Base-by-base conservation (phyloP, 2,888 invertebrate genomes). In the Synergus laeviventris region DNA sequence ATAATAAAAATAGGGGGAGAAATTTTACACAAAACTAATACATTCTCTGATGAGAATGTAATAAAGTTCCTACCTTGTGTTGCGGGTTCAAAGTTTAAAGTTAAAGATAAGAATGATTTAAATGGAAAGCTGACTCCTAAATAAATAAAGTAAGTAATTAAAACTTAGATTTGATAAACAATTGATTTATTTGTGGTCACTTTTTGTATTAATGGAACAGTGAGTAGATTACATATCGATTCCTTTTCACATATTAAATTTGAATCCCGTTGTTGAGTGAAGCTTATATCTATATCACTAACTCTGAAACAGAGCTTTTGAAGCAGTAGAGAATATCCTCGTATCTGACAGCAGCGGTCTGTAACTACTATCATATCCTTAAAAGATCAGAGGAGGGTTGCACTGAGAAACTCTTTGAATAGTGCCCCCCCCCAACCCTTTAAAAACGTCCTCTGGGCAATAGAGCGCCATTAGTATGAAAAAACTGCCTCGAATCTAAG, bases 321-420 rank as follows among this genome's bases (percentile, higher is more conserved):
- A 70, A 49, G 36, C 31, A 70, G 31, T 49, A 31, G 70, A 49
- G 70, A 31, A 70, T 66, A 70, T 45, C 24, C 66, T 45, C 21
- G 45, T 70, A 49, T 70, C 49, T 70, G 49, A 49, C 70, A 45
- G 45, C 31, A 70, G 16, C 45, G 66, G 66, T 45, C 66, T 66
- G 54, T 74, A 77, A 54, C 74, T 78, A 38, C 56, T 21, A 24
- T 24, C 73, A 74, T 76, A 70, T 66, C 73, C 77, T 78, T 78
- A 76, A 78, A 81, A 80, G 66, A 76, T 78, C 62, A 74, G 74
- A 49, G 49, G 74, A 49, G 49, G n/a, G 73, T n/a, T 61, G 66
- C 73, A 77, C 75, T 73, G 77, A 76, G 49, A 76, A 75, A 49
- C 75, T 21, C 78, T 78, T 75, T 78, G 75, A 76, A 77, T 45